phyloP scores from a whole-genome alignment of 2,888 invertebrate genomes.

The Auanema sp. region DNA sequence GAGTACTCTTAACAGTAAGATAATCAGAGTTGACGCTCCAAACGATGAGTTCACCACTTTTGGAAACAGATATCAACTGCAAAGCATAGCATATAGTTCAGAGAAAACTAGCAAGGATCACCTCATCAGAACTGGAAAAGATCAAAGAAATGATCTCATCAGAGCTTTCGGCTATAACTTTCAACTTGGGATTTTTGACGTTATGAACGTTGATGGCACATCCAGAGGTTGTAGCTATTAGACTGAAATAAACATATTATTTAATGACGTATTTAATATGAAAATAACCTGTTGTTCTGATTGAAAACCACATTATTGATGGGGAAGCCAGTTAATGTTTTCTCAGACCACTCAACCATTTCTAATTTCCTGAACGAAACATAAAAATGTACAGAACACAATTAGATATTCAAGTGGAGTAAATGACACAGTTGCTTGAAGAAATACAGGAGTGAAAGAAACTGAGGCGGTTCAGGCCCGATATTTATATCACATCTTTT shows the following conservation, averaged over 20 bases:
- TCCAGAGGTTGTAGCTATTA: constrained; percentile 5
- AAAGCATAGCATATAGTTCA: not conserved
- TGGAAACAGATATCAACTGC: constrained; percentile 11
- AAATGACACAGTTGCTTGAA: too few species aligned
- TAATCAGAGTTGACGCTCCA: constrained; percentile 10
- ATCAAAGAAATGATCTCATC: constrained; percentile 8
- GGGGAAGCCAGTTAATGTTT: constrained; percentile 10
- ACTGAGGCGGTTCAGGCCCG: too few species aligned
- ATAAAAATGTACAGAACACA: too few species aligned
- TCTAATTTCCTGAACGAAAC: too few species aligned
- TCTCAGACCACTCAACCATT: constrained; percentile 18
- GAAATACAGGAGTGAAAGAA: too few species aligned
- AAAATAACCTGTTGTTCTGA: constrained; percentile 10
- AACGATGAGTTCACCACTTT: constrained; percentile 8
- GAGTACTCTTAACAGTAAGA: not conserved
- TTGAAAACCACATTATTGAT: constrained; percentile 13
- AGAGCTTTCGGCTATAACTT: not conserved
- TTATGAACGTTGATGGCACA: not conserved
- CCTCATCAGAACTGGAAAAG: constrained; percentile 10
- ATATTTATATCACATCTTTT: too few species aligned
- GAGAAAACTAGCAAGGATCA: constrained; percentile 3
- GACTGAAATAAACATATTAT: constrained; percentile 1
- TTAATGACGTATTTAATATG: not conserved
- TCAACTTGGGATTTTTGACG: not conserved
- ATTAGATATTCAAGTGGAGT: too few species aligned